Base-by-base conservation (phyloP, 2,797 vertebrate genomes). In the Astyanax mexicanus region DNA sequence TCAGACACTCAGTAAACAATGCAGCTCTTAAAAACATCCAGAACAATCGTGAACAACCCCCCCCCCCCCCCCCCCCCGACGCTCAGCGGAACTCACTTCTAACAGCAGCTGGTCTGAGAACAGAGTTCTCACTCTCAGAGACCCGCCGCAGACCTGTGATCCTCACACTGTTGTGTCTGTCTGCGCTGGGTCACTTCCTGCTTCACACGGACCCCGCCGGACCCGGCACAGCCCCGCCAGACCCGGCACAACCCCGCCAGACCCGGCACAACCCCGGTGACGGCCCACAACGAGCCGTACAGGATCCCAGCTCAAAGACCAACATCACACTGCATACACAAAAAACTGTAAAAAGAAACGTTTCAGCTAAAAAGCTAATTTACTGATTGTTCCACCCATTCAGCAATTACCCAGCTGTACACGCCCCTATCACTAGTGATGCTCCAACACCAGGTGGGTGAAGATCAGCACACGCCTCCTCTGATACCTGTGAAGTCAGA, bases 101-200 rank as follows among this genome's bases (percentile, higher is more conserved):
- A 86, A 84, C 45, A 86, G 87, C 45, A 78, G 69, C 65, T 83
- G 75, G 87, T 83, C 91, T 92, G 92, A 90, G 91, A 92, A 92
- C 85, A 80, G 66, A 71, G 66, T 54, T 79, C 81, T 91, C 85
- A 88, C 86, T 35, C 81, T 71, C 69, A 17, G 77, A 45, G 83
- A 82, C 74, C 78, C 83, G 10, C 57, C 67, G 64, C 77, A 62
- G 80, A 86, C 83, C 85, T 90, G 85, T 88, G 89, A 92, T 90
- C 88, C 75, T 81, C 75, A 0, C 25, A 0, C 77, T 87, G 89
- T 90, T 91, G 85, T 85, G 88, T 91, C 87, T 81, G 55, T 12
- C 44, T 75, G 75, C 35, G 77, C 51, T 13, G 62, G 75, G 84
- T 12, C 49, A 65, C 78, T 80, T 84, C 83, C 90, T 88, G 90